Conservation (phyloP, 2,797 vertebrate genomes). For the Iguana delicatissima region DNA sequence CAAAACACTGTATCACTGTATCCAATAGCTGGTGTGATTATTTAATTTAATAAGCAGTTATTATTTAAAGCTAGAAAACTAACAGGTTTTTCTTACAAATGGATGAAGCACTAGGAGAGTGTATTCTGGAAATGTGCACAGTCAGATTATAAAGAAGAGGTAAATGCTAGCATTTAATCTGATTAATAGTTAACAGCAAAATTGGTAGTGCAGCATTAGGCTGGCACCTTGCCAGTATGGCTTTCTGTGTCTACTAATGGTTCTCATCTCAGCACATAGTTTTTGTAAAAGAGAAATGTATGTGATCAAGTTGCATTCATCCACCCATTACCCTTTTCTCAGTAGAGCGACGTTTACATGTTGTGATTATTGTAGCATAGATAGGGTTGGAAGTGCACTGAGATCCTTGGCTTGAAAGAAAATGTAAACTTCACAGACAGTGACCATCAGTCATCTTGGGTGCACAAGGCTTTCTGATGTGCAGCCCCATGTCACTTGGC, state of each 20-base stretch:
- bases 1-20: background rate
- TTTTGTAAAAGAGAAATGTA: slow-evolving; percentile 11
- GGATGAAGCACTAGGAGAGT: background rate
- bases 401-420: background rate
- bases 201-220: background rate
- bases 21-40: background rate
- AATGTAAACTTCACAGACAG: background rate
- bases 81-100: background rate
- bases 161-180: slow-evolving; percentile 32
- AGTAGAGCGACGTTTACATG: background rate
- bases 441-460: background rate
- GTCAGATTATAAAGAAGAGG: slow-evolving; percentile 19
- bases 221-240: background rate
- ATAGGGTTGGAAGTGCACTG: background rate
- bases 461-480: background rate
- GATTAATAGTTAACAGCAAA: background rate
- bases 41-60: background rate
- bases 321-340: background rate
- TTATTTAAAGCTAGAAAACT: slow-evolving; percentile 3
- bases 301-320: slow-evolving; percentile 19
- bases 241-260: background rate
- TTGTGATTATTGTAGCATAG: background rate
- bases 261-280: background rate
- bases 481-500: too few species aligned
- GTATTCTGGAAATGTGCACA: background rate